phyloP scores from a whole-genome alignment of 1,140 invertebrate genomes.

The Drosophila malerkotliana region DNA sequence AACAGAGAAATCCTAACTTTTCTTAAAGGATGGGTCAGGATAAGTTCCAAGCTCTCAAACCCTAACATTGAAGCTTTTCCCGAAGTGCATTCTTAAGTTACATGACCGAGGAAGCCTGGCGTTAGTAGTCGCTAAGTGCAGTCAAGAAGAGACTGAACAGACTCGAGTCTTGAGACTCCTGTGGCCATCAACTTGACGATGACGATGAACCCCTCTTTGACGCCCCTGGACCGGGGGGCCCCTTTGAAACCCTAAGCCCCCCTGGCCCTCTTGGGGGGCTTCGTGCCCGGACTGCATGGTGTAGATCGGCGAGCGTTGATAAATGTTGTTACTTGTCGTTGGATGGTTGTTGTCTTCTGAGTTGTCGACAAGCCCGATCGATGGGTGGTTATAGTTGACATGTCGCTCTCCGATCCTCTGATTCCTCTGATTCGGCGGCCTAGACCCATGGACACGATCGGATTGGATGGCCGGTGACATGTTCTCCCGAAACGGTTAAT shows the following conservation, averaged over 20 bases:
- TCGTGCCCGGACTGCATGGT: constrained; percentile 62
- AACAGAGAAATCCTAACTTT: background rate
- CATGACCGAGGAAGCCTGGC: constrained; percentile 64
- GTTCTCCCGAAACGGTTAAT: constrained; percentile 59
- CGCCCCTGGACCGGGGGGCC: background rate
- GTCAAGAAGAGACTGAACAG: constrained; percentile 28
- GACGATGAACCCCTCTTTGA: constrained; percentile 28
- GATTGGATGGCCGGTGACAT: constrained; percentile 29
- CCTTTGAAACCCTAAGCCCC: constrained; percentile 8
- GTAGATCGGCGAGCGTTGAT: constrained; percentile 78
- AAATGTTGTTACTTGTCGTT: constrained; percentile 82
- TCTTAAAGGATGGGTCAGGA: no score
- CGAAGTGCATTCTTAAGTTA: constrained; percentile 59
- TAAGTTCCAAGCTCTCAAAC: no score
- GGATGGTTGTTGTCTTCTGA: constrained; percentile 59
- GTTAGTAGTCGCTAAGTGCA: constrained; percentile 80
- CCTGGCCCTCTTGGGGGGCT: constrained; percentile 11
- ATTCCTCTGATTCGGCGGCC: constrained; percentile 10
- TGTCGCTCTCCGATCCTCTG: constrained; percentile 61
- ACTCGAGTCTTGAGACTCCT: constrained; percentile 28
- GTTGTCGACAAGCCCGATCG: constrained; percentile 69
- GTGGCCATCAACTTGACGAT: constrained; percentile 61
- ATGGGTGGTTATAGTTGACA: constrained; percentile 82
- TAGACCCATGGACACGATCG: constrained; percentile 50
- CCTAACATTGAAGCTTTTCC: background rate